These are phyloP conservation scores for Chelon labrosus DNA, from an alignment of 2,797 vertebrate species.

Conservation along the genomic window DNA sequence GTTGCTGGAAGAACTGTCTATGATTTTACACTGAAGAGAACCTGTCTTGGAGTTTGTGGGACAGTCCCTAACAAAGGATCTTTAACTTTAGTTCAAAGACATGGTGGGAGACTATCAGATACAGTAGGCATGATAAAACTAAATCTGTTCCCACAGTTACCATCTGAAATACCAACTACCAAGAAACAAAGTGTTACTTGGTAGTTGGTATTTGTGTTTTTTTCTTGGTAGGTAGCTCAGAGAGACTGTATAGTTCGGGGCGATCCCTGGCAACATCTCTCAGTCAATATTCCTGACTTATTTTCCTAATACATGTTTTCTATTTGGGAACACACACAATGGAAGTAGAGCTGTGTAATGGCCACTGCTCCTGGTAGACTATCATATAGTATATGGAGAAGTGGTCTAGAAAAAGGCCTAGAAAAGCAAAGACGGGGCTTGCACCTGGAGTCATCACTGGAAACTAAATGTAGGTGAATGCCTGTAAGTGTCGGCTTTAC, in stretches of 20 bases:
- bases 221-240: neutral
- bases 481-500: neutral
- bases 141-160: too few relatives aligned
- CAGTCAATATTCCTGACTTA: neutral
- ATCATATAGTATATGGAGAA: neutral
- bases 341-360: neutral
- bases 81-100: constrained; percentile 2
- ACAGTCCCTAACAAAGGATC: neutral
- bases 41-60: neutral
- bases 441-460: neutral
- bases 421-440: neutral
- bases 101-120: neutral
- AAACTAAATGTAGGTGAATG: neutral
- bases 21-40: neutral
- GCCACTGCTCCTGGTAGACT: neutral
- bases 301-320: neutral
- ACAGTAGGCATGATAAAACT: neutral
- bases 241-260: neutral
- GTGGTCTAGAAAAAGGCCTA: neutral
- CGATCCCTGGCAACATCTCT: neutral
- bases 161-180: neutral
- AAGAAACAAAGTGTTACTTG: neutral
- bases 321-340: neutral
- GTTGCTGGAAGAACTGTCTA: neutral
- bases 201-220: too few relatives aligned